These are phyloP conservation scores for Cliona cf. orientalis DNA, from an alignment of 37 sponge, comb jelly and placozoan genomes.

Conservation along the genomic window DNA sequence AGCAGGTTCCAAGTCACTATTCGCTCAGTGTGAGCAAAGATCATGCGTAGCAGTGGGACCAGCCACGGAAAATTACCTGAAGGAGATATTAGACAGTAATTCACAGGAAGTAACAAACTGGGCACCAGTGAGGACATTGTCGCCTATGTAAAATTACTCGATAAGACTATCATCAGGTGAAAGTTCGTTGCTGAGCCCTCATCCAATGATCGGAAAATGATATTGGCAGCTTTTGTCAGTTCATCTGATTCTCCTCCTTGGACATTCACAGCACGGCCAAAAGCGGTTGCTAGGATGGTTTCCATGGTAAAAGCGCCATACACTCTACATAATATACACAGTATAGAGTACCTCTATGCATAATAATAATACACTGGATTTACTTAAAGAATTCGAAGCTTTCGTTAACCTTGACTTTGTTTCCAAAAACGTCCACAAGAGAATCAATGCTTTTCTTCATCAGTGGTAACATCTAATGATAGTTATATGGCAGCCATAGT, in stretches of 20 bases:
- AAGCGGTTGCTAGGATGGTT: constrained; percentile 71
- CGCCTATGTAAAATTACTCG: too few relatives aligned
- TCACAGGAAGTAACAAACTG: too few relatives aligned
- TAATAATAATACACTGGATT: background rate
- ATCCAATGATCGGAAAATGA: constrained; percentile 31
- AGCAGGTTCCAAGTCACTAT: too few relatives aligned
- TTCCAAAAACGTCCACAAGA: constrained; percentile 29
- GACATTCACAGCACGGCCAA: constrained; percentile 49
- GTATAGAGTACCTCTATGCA: background rate
- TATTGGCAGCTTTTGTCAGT: constrained; percentile 43
- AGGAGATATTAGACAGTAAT: too few relatives aligned
- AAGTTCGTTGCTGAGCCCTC: too few relatives aligned
- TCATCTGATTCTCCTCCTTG: constrained; percentile 51
- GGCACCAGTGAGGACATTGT: too few relatives aligned
- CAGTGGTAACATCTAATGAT: constrained; percentile 69
- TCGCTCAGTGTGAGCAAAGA: too few relatives aligned
- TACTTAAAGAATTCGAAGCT: constrained; percentile 63
- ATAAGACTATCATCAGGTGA: too few relatives aligned
- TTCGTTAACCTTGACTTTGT: constrained; percentile 30
- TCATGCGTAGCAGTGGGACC: too few relatives aligned
- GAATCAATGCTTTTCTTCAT: constrained; percentile 36
- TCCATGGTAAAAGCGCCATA: constrained; percentile 69
- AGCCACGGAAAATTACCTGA: too few relatives aligned
- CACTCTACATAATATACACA: constrained; percentile 23
- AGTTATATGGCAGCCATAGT: background rate